Percentiles rank a stretch among this genome's conserved stretches.
These are phyloP conservation scores for Caranx ignobilis DNA, from an alignment of 2,113 vertebrate species.

Conservation along the genomic window DNA sequence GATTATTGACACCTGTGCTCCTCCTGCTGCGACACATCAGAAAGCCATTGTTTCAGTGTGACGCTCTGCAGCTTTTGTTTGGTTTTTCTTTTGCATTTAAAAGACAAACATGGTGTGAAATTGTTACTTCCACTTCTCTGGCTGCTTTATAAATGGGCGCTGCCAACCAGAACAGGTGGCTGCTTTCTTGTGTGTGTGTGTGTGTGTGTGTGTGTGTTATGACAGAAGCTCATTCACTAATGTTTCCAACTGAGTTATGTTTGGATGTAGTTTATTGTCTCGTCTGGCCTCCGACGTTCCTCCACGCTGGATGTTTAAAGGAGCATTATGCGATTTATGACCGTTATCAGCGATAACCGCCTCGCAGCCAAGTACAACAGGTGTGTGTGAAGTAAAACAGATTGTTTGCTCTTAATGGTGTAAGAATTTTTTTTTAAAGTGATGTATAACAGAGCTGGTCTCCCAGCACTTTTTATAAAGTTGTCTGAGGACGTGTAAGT, in stretches of 20 bases:
- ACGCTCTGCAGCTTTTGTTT: neutral
- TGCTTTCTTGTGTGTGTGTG: neutral
- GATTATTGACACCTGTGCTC: constrained; percentile 6
- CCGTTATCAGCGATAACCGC: constrained; percentile 34
- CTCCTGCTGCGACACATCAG: neutral
- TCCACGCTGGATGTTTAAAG: constrained; percentile 2
- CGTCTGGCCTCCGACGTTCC: constrained; percentile 1
- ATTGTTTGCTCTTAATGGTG: constrained; percentile 25
- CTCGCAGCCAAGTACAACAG: constrained; percentile 6
- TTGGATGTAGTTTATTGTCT: neutral
- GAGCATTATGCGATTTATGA: constrained; percentile 17
- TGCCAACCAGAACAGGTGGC: constrained; percentile 7
- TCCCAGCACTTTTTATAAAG: neutral
- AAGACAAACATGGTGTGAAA: constrained; percentile 29
- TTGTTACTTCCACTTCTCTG: neutral
- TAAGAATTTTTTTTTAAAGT: constrained; percentile 4
- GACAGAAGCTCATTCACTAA: constrained; percentile 12
- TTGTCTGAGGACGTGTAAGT: constrained; percentile 6
- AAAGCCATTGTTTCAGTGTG: constrained; percentile 10
- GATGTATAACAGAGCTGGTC: neutral
- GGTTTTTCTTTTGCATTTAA: neutral
- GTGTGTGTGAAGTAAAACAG: constrained; percentile 28
- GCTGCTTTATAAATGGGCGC: constrained; percentile 16
- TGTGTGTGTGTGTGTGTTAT: constrained; percentile 25
- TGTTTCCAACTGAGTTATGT: constrained; percentile 21